Evolutionary conservation across 2,888 invertebrate species (phyloP), one percentile per base, ranked within the genome.

Genomic region (Salpingus planirostris): DNA sequence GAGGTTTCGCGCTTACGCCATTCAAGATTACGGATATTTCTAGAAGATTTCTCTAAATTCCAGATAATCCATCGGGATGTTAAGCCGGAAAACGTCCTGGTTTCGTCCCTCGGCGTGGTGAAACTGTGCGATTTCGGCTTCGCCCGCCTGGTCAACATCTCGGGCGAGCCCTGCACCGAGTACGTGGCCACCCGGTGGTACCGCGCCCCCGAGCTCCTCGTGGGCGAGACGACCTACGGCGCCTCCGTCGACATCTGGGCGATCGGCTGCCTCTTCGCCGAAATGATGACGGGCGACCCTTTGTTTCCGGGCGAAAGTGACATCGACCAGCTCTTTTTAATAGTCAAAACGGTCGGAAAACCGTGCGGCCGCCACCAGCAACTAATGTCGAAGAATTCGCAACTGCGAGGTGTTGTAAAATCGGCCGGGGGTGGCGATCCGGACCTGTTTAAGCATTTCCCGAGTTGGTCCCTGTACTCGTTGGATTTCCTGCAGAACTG

Each of bases 51-150:
- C n/a, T n/a, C n/a, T n/a, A n/a, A n/a, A 25, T 55, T 54, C 2
- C 59, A 85, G 84, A 80, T 89, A 49, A 84, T 91, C 50, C 90
- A 91, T 57, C 71, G 91, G 25, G 90, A 90, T 57, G 78, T 90
- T 25, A 91, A 91, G 54, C 91, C 90, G 2, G 90, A 91, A 59
- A 91, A 91, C 59, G 81, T 91, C 24, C 66, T 90, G 34, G 82
- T 91, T 1, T 85, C 85, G 1, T 77, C 77, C 38, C 66, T 73
- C 21, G 88, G 88, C 0, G 78, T 90, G 3, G 81, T 90, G 21
- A 90, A 91, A 65, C 67, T 91, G n/a, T 90, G 90, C 60, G 90
- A 91, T 67, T 83, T 91, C 47, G 90, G 91, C 1, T 90, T 90
- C 56, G 90, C 90, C 0, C 69, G 90, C 18, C 67, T 81, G 1